A percentile compares a stretch with the other conserved stretches of the same genome.
These are phyloP conservation scores for Sinocyclocheilus anophthalmus DNA, from an alignment of 2,113 vertebrate species.

Conservation along the genomic window DNA sequence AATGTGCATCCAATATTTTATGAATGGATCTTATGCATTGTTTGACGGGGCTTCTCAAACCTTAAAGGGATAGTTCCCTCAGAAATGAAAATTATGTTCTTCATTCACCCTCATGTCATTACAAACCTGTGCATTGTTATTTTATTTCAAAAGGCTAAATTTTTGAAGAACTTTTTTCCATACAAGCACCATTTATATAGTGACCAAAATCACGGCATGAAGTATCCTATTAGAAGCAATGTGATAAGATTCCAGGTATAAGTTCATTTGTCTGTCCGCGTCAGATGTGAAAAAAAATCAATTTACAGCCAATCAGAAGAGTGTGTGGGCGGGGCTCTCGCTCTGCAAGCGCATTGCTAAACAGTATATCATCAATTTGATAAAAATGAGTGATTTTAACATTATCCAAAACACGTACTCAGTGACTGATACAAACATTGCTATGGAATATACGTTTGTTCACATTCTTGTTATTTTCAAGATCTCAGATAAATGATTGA, in stretches of 20 bases:
- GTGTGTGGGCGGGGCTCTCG: not conserved
- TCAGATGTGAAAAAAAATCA: not conserved
- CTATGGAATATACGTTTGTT: not conserved
- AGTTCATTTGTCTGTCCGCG: no score
- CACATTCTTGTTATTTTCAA: not conserved
- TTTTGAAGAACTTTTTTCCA: not conserved
- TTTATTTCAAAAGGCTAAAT: not conserved
- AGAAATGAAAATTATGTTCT: no score
- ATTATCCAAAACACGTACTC: not conserved
- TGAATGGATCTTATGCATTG: not conserved
- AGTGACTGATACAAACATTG: not conserved
- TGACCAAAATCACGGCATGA: not conserved
- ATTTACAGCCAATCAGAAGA: not conserved
- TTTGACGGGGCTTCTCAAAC: not conserved
- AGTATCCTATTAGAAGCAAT: not conserved
- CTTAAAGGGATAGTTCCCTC: not conserved
- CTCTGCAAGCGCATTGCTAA: not conserved
- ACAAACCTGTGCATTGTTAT: no score
- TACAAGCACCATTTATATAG: not conserved
- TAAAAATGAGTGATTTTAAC: not conserved
- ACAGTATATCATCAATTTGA: not conserved
- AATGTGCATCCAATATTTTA: no score
- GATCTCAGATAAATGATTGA: not conserved
- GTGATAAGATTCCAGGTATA: not conserved
- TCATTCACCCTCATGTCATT: no score